These are phyloP conservation scores for Stigmatopora nigra DNA, from an alignment of 2,113 vertebrate genomes.

Conservation along the genomic window DNA sequence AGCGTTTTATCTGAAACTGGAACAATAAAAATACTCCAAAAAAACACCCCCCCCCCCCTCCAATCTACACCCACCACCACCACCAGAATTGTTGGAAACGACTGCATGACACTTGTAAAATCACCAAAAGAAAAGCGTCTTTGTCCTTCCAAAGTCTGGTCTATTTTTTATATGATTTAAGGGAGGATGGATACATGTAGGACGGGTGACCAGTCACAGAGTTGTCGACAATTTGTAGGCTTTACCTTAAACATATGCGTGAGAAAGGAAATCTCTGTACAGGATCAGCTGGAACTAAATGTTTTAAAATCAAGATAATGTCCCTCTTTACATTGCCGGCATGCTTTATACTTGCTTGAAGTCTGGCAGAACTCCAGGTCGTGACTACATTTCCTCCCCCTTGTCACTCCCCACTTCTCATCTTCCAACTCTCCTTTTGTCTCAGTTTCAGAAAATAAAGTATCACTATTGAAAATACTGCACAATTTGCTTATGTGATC, in stretches of 20 bases:
- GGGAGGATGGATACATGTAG: conserved; percentile 17
- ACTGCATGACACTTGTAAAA: conserved; percentile 14
- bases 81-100: conserved; percentile 9
- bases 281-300: conserved; percentile 69
- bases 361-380: conserved; percentile 40
- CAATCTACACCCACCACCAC: too few species aligned
- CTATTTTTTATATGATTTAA: conserved; percentile 25
- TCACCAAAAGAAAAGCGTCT: conserved; percentile 1
- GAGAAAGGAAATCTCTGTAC: conserved; percentile 61
- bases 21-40: too few species aligned
- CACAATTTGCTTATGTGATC: neutral
- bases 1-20: too few species aligned
- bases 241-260: conserved; percentile 59
- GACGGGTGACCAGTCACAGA: conserved; percentile 17
- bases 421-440: conserved; percentile 3
- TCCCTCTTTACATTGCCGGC: conserved; percentile 62
- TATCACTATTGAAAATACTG: neutral
- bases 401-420: conserved; percentile 15
- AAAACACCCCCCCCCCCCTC: too few species aligned
- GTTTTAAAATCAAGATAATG: conserved; percentile 69
- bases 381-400: conserved; percentile 46
- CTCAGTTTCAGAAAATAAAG: neutral
- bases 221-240: conserved; percentile 29
- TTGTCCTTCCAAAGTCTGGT: conserved; percentile 14
- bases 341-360: conserved; percentile 51